Percentiles rank a stretch among this genome's conserved stretches.
Conservation (phyloP, 2,888 invertebrate genomes). For the Chorisops tibialis region DNA sequence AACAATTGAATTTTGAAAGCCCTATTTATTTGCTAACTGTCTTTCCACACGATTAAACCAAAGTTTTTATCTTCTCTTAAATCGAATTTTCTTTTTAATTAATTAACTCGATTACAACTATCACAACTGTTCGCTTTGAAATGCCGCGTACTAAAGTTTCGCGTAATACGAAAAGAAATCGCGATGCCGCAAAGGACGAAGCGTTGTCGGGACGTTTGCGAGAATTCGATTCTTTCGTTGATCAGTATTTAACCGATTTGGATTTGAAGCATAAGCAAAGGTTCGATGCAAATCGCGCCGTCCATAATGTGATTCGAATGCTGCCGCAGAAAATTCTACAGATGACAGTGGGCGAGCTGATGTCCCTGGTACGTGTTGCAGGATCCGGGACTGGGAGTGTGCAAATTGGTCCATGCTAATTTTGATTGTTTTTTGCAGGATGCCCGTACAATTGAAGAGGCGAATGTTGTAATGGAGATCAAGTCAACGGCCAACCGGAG, state of each 20-base stretch:
- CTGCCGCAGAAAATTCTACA: conserved; percentile 39
- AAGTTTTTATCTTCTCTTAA: no score
- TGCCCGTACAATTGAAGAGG: conserved; percentile 31
- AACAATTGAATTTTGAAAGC: no score
- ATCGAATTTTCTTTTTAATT: no score
- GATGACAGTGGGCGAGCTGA: conserved; percentile 43
- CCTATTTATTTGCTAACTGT: no score
- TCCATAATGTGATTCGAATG: conserved; percentile 9
- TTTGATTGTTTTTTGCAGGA: conserved; percentile 24
- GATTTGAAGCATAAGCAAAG: conserved; percentile 38
- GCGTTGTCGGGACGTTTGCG: conserved; percentile 40
- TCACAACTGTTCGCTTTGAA: no score
- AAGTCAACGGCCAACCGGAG: conserved; percentile 2
- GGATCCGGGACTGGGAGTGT: conserved; percentile 3
- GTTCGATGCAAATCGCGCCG: conserved; percentile 27
- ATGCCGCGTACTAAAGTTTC: conserved; percentile 52
- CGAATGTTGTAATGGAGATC: conserved; percentile 6
- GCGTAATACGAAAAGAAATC: conserved; percentile 48
- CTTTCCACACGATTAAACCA: no score
- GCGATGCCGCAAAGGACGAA: conserved; percentile 48
- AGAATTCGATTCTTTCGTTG: conserved; percentile 43
- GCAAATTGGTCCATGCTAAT: neutral
- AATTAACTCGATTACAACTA: no score
- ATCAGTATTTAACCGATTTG: conserved; percentile 38
- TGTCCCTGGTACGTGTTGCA: conserved; percentile 38